Base-by-base conservation (phyloP, 2,113 vertebrate species). In the Barnardius zonarius region DNA sequence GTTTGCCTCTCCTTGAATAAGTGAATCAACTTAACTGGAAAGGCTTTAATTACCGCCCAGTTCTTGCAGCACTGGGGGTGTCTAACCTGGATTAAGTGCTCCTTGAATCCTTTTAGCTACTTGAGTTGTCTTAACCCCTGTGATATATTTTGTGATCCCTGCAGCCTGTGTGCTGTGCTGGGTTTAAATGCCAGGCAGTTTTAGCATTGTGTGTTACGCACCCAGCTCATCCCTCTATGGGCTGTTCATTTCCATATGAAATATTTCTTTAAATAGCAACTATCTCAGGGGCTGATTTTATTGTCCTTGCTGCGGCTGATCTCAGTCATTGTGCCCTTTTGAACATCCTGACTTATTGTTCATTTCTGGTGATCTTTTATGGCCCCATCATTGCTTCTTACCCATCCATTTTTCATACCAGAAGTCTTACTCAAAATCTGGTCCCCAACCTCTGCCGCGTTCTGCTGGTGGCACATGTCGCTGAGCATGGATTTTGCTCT, bases 231-330 rank as follows among this genome's bases (percentile, higher is more conserved):
- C 79, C 78, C 76, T 91, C 90, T 5, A 43, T 22, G 75, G 87
- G 79, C 78, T 83, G 15, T 77, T 94, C 90, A 86, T 97, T 96
- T 96, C 92, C 87, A 81, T 92, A 83, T 70, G 92, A 94, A 95
- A 86, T 83, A 80, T 93, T 90, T 83, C 69, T 95, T 92, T 84
- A 96, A 94, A 94, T 77, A 96, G 90, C 67, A 81, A 16, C 76
- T 31, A 7, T 92, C 79, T 96, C 88, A 33, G 67, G 54, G 72
- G 63, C 59, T 88, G 83, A 94, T 92, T 90, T 94, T 95, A 62
- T 83, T 92, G 85, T 88, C 85, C 92, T 94, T 96, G 83, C 68
- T 49, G 54, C 61, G 64, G 64, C 81, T 84, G 66, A 78, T 78
- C 85, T 92, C 78, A 79, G 57, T 39, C 77, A 31, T 6, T 4